Evolutionary conservation across 2,113 vertebrate species (phyloP), one percentile per base, ranked within the genome.

Genomic region (Cyanoramphus novaezelandiae): DNA sequence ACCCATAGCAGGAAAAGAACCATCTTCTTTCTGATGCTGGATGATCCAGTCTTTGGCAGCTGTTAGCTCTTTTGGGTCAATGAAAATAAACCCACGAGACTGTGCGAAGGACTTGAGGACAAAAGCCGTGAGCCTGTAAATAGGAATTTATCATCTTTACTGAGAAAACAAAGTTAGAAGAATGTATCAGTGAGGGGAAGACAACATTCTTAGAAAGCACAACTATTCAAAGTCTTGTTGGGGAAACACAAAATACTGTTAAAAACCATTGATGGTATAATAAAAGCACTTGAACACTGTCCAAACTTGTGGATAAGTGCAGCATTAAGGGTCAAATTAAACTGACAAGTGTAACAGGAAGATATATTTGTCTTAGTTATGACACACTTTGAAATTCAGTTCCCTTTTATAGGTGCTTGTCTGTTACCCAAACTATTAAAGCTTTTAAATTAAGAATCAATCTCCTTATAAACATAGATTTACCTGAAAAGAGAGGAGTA

Each of bases 101-200:
- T 99, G 99, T 37, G 99, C 98, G 46, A 99, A 99, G 81, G 99
- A 99, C 97, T 99, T 99, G 72, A 99, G 97, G 77, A 99, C 99
- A 96, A 99, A 99, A 15, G 99, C 99, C 8, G 99, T 99, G 88
- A 99, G 98, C 99, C 99, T 99, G 96, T 37, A 81, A 96, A 92
- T 6, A 87, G 0, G 13, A 90, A 84, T 82, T 28, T 17, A 81
- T 24, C 17, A 17, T 27, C 35, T 79, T 93, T 43, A 81, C 35
- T 64, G 37, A 86, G 35, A 57, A 90, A 86, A 55, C 4, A 23
- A 78, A 46, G 28, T 49, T 55, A 81, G 52, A 52, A 28, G 33
- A 13, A 82, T 10, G 23, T 20, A 67, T 5, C 13, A 70, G 33
- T 14, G 21, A n/a, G 19, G 47, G 49, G 44, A 70, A 74, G 94